Conservation (phyloP, 1,140 invertebrate species). For the Drosophila arizonae region DNA sequence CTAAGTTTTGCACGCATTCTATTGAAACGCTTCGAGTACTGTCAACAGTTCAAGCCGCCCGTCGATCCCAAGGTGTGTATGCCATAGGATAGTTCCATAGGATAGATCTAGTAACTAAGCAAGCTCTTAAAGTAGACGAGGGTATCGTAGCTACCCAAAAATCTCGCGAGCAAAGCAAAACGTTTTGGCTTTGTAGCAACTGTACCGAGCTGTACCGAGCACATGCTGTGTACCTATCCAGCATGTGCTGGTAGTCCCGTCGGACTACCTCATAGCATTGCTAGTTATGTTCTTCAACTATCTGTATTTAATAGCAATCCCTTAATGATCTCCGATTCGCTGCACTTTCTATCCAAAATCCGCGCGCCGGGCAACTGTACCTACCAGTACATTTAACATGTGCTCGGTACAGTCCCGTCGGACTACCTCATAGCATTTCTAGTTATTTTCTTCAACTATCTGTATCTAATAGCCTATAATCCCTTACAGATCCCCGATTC, state of each 20-base stretch:
- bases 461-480: too few relatives aligned
- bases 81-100: neutral
- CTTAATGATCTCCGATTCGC: slow-evolving; percentile 83
- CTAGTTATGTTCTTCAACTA: too few relatives aligned
- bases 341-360: slow-evolving; percentile 84
- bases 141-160: too few relatives aligned
- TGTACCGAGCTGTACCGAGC: too few relatives aligned
- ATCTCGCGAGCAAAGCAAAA: too few relatives aligned
- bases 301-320: neutral
- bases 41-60: slow-evolving; percentile 84
- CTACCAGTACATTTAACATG: too few relatives aligned
- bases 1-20: slow-evolving; percentile 86
- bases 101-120: neutral
- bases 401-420: too few relatives aligned
- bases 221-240: too few relatives aligned
- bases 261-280: too few relatives aligned
- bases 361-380: slow-evolving; percentile 65
- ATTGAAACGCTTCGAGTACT: slow-evolving; percentile 86
- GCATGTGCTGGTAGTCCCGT: too few relatives aligned
- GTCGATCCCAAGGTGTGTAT: slow-evolving; percentile 78
- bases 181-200: neutral
- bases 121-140: neutral
- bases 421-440: too few relatives aligned
- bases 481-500: slow-evolving; percentile 81
- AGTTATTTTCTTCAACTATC: too few relatives aligned